Conservation (phyloP, 2,113 vertebrate species). For the Ranitomeya variabilis region DNA sequence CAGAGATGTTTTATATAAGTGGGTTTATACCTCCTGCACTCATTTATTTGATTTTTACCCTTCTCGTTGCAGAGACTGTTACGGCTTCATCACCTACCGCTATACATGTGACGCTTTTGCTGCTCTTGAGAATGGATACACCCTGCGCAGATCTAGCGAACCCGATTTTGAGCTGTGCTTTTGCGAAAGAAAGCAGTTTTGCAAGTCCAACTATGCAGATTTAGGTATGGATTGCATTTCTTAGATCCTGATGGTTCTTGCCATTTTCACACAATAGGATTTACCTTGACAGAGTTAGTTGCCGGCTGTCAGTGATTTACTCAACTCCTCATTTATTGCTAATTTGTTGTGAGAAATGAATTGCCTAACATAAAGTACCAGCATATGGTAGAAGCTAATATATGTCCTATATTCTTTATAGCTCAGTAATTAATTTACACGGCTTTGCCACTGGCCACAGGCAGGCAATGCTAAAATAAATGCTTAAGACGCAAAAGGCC, state of each 20-base stretch:
- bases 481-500: background rate
- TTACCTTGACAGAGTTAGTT: background rate
- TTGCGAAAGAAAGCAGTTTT: conserved; percentile 93
- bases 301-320: background rate
- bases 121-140: conserved; percentile 97
- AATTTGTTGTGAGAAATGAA: conserved; percentile 13
- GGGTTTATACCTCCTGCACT: conserved; percentile 35
- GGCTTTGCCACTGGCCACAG: background rate
- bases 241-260: background rate
- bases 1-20: conserved; percentile 59
- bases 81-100: conserved; percentile 99
- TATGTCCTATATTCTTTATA: conserved; percentile 7
- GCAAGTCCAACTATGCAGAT: conserved; percentile 98
- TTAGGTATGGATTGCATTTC: conserved; percentile 82
- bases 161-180: conserved; percentile 97
- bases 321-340: background rate
- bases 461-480: background rate
- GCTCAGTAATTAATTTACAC: background rate
- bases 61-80: conserved; percentile 90
- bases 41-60: conserved; percentile 44
- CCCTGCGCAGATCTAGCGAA: conserved; percentile 89
- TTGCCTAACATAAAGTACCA: conserved; percentile 14
- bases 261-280: background rate
- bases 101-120: conserved; percentile 97
- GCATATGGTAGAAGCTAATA: conserved; percentile 16